phyloP scores from a whole-genome alignment of 2,888 invertebrate genomes.

The Chaetoderma sp. region DNA sequence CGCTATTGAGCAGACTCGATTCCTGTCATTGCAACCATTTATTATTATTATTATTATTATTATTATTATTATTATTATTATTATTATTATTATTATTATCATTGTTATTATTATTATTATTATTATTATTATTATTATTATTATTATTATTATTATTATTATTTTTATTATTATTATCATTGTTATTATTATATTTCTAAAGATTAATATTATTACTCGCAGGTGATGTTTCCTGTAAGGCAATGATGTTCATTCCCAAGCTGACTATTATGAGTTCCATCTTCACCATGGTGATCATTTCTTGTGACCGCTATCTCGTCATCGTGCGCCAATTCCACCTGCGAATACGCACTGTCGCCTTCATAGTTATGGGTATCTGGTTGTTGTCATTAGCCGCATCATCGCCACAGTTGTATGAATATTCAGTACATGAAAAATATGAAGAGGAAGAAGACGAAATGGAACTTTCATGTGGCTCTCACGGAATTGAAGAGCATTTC shows the following conservation, averaged over 20 bases:
- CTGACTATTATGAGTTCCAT: conserved; percentile 38
- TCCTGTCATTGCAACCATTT: no score
- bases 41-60: no score
- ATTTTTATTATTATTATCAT: no score
- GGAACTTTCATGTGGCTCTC: conserved; percentile 32
- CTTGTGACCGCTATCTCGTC: conserved; percentile 34
- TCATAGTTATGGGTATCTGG: conserved; percentile 29
- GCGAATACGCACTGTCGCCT: background rate
- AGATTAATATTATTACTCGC: conserved; percentile 20
- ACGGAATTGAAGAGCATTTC: conserved; percentile 37
- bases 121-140: no score
- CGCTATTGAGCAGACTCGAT: no score
- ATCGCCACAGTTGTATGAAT: conserved; percentile 41
- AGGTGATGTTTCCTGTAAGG: conserved; percentile 38
- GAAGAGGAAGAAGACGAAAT: conserved; percentile 10
- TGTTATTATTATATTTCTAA: no score
- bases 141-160: no score
- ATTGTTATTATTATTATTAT: no score
- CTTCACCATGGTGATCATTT: conserved; percentile 41
- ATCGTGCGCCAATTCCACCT: conserved; percentile 19
- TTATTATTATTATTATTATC: no score
- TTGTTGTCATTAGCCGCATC: conserved; percentile 26
- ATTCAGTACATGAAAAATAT: conserved; percentile 24
- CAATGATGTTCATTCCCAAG: conserved; percentile 40
- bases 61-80: no score